phyloP scores from a whole-genome alignment of 2,113 vertebrate species.

The Rhipidura dahli region DNA sequence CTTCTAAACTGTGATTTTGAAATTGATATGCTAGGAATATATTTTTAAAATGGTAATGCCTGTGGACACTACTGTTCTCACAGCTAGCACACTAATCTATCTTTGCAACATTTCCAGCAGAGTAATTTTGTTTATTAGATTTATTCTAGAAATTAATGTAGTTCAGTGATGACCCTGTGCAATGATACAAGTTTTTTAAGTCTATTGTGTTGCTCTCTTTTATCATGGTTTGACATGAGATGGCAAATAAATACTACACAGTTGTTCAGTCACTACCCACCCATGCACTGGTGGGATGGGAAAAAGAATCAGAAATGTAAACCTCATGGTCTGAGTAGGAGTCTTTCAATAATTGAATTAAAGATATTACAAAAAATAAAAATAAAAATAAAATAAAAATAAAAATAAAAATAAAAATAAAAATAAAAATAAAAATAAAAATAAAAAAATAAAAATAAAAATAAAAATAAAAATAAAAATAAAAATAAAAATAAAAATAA shows the following conservation, averaged over 20 bases:
- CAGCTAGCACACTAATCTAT: neutral
- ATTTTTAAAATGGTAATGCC: neutral
- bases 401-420: neutral
- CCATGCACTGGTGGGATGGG: neutral
- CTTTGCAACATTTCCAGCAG: neutral
- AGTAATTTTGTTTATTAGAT: neutral
- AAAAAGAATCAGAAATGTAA: fast-evolving
- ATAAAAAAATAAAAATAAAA: neutral
- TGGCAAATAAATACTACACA: neutral
- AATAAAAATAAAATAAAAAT: neutral
- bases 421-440: neutral
- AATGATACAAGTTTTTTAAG: neutral
- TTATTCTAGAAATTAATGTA: neutral
- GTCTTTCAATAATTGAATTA: neutral
- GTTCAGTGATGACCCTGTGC: neutral
- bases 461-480: neutral
- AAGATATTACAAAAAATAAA: neutral
- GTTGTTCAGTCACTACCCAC: neutral
- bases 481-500: neutral
- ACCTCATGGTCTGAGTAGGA: neutral
- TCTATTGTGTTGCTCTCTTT: neutral
- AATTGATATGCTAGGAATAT: neutral
- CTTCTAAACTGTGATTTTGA: neutral
- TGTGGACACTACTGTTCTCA: neutral
- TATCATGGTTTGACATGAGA: neutral